Conservation (phyloP, 2,797 vertebrate species). For the Rachycentron canadum region DNA sequence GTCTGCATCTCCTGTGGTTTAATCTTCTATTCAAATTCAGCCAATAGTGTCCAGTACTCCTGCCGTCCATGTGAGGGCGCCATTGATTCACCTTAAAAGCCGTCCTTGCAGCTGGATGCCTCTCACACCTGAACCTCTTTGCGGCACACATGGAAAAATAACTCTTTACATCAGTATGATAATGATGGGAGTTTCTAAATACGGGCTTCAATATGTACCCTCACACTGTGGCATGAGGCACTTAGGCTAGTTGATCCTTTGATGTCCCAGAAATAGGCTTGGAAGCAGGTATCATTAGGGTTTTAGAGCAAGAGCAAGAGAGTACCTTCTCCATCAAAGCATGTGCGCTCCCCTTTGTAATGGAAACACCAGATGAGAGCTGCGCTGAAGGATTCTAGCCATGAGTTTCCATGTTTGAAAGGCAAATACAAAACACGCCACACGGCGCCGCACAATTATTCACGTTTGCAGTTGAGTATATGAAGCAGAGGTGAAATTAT, state of each 20-base stretch:
- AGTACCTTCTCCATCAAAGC: constrained; percentile 75
- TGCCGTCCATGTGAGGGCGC: constrained; percentile 68
- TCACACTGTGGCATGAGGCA: constrained; percentile 66
- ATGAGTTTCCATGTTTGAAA: constrained; percentile 50
- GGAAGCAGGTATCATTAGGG: constrained; percentile 76
- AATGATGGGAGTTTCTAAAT: constrained; percentile 67
- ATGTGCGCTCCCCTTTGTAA: constrained; percentile 66
- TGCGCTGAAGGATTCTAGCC: constrained; percentile 43
- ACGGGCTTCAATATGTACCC: constrained; percentile 49
- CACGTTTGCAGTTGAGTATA: background rate
- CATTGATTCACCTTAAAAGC: constrained; percentile 52
- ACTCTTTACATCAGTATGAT: constrained; percentile 52
- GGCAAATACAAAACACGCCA: constrained; percentile 41
- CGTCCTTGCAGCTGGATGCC: background rate
- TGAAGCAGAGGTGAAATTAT: background rate
- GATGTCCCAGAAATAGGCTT: constrained; percentile 76
- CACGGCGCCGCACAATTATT: constrained; percentile 23
- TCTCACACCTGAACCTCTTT: constrained; percentile 13
- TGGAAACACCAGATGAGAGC: constrained; percentile 61
- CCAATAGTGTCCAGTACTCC: background rate
- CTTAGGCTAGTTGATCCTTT: constrained; percentile 80
- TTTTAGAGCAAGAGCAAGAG: constrained; percentile 60
- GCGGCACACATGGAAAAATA: constrained; percentile 32
- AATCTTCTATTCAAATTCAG: constrained; percentile 29
- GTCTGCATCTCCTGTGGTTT: constrained; percentile 25